Evolutionary conservation across 2,797 vertebrate species (phyloP).

Genomic region (Kryptolebias ocellatus): DNA sequence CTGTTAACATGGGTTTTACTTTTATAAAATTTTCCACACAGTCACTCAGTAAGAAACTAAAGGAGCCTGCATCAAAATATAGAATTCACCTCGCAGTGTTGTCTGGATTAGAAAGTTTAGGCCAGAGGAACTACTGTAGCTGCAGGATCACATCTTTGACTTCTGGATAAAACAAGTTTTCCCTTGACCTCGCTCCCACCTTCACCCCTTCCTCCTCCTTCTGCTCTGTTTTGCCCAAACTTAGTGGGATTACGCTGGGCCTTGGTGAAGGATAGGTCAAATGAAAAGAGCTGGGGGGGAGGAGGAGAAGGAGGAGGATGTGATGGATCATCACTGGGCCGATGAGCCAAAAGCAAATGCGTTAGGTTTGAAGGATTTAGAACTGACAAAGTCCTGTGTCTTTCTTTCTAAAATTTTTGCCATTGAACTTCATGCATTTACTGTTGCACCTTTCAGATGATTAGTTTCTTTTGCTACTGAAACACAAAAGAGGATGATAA

Average conservation of each 20-base stretch:
- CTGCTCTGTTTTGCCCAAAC: slow-evolving; percentile 65
- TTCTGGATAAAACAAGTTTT: slow-evolving; percentile 32
- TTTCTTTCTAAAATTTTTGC: too few relatives aligned
- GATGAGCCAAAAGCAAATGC: slow-evolving; percentile 26
- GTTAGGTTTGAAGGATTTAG: slow-evolving; percentile 1
- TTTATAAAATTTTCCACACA: neutral
- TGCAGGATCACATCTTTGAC: slow-evolving; percentile 36
- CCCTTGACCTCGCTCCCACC: slow-evolving; percentile 23
- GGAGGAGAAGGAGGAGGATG: slow-evolving; percentile 35
- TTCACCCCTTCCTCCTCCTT: slow-evolving; percentile 35
- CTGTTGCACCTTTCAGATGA: too few relatives aligned
- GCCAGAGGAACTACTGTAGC: slow-evolving; percentile 5
- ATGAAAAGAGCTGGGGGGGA: slow-evolving; percentile 33
- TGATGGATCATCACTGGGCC: slow-evolving; percentile 52
- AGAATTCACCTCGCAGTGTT: neutral
- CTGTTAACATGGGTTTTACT: too few relatives aligned
- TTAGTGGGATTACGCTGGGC: slow-evolving; percentile 62
- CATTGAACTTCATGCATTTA: too few relatives aligned
- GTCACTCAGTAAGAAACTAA: neutral
- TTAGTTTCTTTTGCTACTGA: too few relatives aligned
- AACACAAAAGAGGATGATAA: too few relatives aligned
- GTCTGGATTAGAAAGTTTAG: neutral
- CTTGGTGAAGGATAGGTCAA: slow-evolving; percentile 70
- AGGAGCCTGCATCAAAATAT: neutral
- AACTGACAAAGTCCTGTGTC: too few relatives aligned